Percentiles rank a stretch among this genome's conserved stretches.
Evolutionary conservation across 2,113 vertebrate genomes (phyloP).

Genomic region (Corythaeola cristata): DNA sequence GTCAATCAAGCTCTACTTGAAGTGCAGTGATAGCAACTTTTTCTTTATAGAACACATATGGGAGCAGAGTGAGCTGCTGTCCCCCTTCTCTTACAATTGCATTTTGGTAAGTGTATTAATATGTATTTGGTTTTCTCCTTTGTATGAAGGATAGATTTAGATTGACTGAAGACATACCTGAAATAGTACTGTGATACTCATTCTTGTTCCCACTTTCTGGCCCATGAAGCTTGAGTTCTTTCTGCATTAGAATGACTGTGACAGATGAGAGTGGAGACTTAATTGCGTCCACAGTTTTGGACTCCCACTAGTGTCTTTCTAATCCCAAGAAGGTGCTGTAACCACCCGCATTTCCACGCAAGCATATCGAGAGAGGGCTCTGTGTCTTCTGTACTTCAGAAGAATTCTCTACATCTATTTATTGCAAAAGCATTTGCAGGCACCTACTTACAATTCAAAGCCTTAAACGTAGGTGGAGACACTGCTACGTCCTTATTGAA

Average conservation of each 20-base stretch:
- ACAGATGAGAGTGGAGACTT: not conserved
- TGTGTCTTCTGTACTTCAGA: not conserved
- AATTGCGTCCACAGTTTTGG: not conserved
- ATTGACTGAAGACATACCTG: not conserved
- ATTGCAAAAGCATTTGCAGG: not conserved
- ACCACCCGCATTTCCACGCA: not conserved
- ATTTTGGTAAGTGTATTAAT: slow-evolving; percentile 11
- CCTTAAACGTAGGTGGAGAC: too few relatives aligned
- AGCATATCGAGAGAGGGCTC: not conserved
- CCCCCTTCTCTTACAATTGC: not conserved
- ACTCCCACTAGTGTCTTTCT: not conserved
- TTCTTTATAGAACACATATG: slow-evolving; percentile 21
- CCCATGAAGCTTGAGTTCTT: not conserved
- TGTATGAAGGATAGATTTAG: not conserved
- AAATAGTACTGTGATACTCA: not conserved
- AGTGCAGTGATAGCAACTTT: not conserved
- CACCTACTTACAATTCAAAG: too few relatives aligned
- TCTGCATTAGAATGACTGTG: not conserved
- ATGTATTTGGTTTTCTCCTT: slow-evolving; percentile 32
- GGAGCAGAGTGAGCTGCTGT: not conserved
- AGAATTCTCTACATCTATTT: not conserved
- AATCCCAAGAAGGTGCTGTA: not conserved
- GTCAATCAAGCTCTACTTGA: slow-evolving; percentile 35
- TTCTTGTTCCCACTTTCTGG: not conserved
- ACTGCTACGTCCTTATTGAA: not conserved